Conservation (phyloP, 1,140 invertebrate species). For the Stegodyphus mimosarum region DNA sequence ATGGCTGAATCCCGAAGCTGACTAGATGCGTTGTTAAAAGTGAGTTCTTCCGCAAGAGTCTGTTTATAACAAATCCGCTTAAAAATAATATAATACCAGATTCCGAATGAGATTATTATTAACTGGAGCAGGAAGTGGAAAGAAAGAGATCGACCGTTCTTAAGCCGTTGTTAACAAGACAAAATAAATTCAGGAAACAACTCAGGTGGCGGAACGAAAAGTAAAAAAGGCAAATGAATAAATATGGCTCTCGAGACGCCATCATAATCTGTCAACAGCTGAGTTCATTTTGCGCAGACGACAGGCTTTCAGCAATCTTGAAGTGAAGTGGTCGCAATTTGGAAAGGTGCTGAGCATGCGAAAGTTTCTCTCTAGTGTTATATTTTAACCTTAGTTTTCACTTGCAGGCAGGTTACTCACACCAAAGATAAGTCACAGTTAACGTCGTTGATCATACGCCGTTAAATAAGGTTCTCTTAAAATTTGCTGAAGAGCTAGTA, state of each 20-base stretch:
- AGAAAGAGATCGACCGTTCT: slow-evolving; percentile 22
- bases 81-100: neutral
- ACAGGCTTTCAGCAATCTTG: slow-evolving; percentile 10
- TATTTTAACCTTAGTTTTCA: slow-evolving; percentile 2
- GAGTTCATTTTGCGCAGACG: slow-evolving; percentile 35
- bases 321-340: slow-evolving; percentile 35
- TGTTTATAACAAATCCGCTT: neutral
- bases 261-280: slow-evolving; percentile 45
- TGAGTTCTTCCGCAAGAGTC: slow-evolving; percentile 16
- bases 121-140: slow-evolving; percentile 41
- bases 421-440: neutral
- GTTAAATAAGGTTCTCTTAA: no score
- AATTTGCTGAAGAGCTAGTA: no score
- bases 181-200: slow-evolving; percentile 31
- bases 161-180: neutral
- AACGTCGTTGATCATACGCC: no score
- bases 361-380: slow-evolving; percentile 26
- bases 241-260: slow-evolving; percentile 17
- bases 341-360: neutral
- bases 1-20: no score
- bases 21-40: no score
- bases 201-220: slow-evolving; percentile 26
- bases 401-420: slow-evolving; percentile 26
- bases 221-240: neutral
- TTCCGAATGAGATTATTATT: slow-evolving; percentile 35